Percentiles rank a stretch among this genome's conserved stretches.
These are phyloP conservation scores for Mythimna vitellina DNA, from an alignment of 2,888 invertebrate genomes.

Conservation along the genomic window DNA sequence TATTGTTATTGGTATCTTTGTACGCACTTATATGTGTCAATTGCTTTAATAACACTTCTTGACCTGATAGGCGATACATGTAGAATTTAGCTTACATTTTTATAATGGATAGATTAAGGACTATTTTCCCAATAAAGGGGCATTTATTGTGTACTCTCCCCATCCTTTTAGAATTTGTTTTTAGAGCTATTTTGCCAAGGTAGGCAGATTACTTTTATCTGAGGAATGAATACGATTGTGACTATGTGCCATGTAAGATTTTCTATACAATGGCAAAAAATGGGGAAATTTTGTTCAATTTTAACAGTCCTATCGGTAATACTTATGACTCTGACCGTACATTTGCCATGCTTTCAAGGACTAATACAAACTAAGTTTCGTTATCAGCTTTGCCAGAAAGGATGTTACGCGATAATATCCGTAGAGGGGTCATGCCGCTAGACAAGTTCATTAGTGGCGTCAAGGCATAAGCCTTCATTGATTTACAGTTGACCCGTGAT, in stretches of 20 bases:
- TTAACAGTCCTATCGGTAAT: neutral
- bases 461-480: slow-evolving; percentile 1
- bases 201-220: no score
- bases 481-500: neutral
- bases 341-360: slow-evolving; percentile 5
- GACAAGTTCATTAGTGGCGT: slow-evolving; percentile 8
- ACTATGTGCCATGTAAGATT: no score
- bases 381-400: slow-evolving; percentile 9
- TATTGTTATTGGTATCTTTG: slow-evolving; percentile 38
- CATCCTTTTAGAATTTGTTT: no score
- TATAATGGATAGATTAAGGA: no score
- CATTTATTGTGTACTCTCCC: no score
- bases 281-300: neutral
- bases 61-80: slow-evolving; percentile 25
- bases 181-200: no score
- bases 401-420: neutral
- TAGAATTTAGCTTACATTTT: slow-evolving; percentile 5
- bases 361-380: neutral
- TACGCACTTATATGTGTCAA: slow-evolving; percentile 28
- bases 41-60: slow-evolving; percentile 26
- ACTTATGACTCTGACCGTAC: neutral
- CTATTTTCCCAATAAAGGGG: no score
- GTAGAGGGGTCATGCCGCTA: neutral
- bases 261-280: no score
- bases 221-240: no score